Conservation (phyloP, 2,113 vertebrate genomes). For the Cyrtonyx montezumae region DNA sequence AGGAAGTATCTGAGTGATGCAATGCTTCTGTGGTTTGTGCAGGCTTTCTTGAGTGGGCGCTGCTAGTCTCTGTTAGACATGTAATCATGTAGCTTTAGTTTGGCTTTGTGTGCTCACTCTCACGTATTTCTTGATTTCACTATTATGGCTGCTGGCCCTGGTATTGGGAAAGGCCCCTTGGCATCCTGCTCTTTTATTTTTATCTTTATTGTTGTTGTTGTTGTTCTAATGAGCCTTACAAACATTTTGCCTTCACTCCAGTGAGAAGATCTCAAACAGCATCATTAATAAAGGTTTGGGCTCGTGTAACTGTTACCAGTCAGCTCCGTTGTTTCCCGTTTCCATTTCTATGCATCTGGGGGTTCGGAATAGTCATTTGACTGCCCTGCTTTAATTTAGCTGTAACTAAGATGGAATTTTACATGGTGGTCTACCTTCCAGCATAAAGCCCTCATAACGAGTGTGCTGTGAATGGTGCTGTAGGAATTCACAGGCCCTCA, state of each 20-base stretch:
- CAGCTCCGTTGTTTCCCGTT: neutral
- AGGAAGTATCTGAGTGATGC: rapidly evolving
- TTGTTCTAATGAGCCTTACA: neutral
- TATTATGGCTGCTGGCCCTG: neutral
- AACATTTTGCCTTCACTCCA: neutral
- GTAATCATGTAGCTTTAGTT: neutral
- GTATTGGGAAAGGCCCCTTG: neutral
- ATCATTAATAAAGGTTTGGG: neutral
- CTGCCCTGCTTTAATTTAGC: neutral
- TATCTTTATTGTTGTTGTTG: neutral
- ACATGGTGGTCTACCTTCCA: neutral
- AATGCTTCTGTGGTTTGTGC: neutral
- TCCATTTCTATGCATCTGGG: neutral
- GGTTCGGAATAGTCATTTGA: neutral
- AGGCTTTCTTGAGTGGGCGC: neutral
- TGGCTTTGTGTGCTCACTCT: neutral
- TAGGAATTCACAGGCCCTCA: neutral
- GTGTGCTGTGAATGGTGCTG: neutral
- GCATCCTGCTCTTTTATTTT: neutral
- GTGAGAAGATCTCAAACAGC: neutral
- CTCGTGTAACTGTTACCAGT: neutral
- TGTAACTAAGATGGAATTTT: neutral
- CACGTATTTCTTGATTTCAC: neutral
- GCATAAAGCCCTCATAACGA: neutral
- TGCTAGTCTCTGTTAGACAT: neutral